These are phyloP conservation scores for Euzophera pinguis DNA, from an alignment of 2,888 invertebrate genomes.

Conservation along the genomic window DNA sequence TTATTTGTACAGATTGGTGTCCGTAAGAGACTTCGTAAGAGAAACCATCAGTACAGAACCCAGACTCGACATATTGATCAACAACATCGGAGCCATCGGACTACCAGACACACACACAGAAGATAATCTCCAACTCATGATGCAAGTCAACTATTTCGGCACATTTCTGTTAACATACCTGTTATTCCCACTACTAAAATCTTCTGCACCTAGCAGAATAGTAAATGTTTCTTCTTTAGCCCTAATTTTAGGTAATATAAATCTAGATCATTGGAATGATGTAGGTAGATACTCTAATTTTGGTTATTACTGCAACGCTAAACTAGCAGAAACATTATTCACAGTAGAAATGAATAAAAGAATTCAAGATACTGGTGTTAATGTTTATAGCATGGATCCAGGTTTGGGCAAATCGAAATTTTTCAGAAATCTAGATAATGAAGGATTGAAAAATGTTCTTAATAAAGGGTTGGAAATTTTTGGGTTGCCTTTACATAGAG, in stretches of 20 bases:
- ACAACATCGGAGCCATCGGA: conserved; percentile 73
- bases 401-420: conserved; percentile 89
- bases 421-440: conserved; percentile 77
- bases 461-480: conserved; percentile 36
- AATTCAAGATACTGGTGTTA: conserved; percentile 76
- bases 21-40: conserved; percentile 79
- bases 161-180: conserved; percentile 54
- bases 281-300: conserved; percentile 81
- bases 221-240: conserved; percentile 71
- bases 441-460: conserved; percentile 30
- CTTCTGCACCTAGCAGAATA: conserved; percentile 53
- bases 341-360: conserved; percentile 75
- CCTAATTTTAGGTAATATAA: conserved; percentile 83
- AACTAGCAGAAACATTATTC: conserved; percentile 48
- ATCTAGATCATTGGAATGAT: conserved; percentile 86
- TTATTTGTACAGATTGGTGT: conserved; percentile 38
- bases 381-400: conserved; percentile 90
- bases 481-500: conserved; percentile 41
- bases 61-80: conserved; percentile 64
- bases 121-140: conserved; percentile 81
- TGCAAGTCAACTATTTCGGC: conserved; percentile 78
- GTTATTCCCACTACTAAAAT: conserved; percentile 46
- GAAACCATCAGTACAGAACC: conserved; percentile 69
- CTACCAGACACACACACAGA: conserved; percentile 67
- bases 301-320: conserved; percentile 74